Base-by-base conservation (phyloP, 92 coral and sea anemone genomes). In the Palythoa caribaeorum region DNA sequence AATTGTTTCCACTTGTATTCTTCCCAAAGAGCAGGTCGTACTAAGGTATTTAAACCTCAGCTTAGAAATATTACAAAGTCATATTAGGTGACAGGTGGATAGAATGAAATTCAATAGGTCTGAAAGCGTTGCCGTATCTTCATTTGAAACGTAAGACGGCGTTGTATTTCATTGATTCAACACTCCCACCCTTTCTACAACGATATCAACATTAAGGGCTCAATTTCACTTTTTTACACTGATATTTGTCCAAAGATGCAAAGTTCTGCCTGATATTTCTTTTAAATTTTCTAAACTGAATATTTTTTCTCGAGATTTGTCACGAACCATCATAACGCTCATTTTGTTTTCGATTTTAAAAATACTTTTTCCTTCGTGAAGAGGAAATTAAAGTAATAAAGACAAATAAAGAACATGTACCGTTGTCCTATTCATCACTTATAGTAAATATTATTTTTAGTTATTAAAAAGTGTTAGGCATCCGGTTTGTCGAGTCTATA, bases 31-130 rank as follows among this genome's bases (percentile, higher is more conserved):
- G 21, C 19, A 54, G 35, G 39, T 15, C 9, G 36, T 5, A 0
- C 44, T 55, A 53, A 53, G 63, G 40, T 53, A 52, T 77, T 52
- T 77, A 77, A 52, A 77, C 68, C 83, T 36, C 54, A 38, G 78
- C 12, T 9, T 44, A 37, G 69, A 13, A 65, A 47, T 54, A 81
- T 35, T 81, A 47, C 60, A 19, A 48, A 39, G 19, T 81, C 71
- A 54, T 28, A 28, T 36, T 54, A 19, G 75, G 75, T 20, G 62
- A 66, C 86, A 81, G 76, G 76, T 81, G 86, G 20, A 15, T 1
- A 20, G 47, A 12, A 2, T 28, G 86, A 81, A 81, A 81, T 81
- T 79, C 73, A 81, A 77, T 77, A 53, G 83, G 28, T 52, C n/a
- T 52, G 39, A 77, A 77, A 77, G 20, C 28, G 28, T 28, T 28